Base-by-base conservation (phyloP, 2,797 vertebrate species). In the Oreortyx pictus region DNA sequence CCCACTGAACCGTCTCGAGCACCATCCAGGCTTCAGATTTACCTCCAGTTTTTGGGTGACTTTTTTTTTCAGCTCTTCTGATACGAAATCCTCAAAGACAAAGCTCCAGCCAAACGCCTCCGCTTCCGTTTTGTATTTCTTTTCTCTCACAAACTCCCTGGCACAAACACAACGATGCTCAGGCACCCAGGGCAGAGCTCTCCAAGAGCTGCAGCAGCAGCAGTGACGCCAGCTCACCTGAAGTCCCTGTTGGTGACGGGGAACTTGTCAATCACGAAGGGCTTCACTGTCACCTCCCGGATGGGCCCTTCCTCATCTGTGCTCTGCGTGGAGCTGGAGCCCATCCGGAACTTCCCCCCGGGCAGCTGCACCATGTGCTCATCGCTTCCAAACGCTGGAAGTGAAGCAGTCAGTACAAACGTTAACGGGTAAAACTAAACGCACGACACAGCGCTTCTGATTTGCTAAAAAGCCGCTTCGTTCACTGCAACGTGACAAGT, bases 91-190 rank as follows among this genome's bases (percentile, higher is more conserved):
- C 93, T 99, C 98, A 95, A 99, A 99, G 79, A 99, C 99, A 96
- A 99, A 99, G 97, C 99, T 99, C 99, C 99, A 99, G 7, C 98
- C 99, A 70, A 99, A 99, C 0, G 61, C 95, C 97, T 99, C 98
- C 1, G 99, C 99, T 97, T 99, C 99, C 1, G 98, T 99, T 97
- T 97, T 99, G 96, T 98, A 99, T 90, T 99, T 99, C 83, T 97
- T 96, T 7, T 97, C 97, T 94, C 98, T 98, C 70, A 99, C 98
- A 96, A 99, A 99, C 57, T 99, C 98, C 97, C 99, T 99, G 97
- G 44, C 35, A 44, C 2, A 78, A 94, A 96, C 0, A 94, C 43
- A 92, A 92, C 65, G 87, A 0, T n/a, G 0, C 23, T 87, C 41
- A 87, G 78, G 65, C 1, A 0, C 31, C 77, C 66, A 52, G 52